A percentile compares a stretch with the other conserved stretches of the same genome.
Evolutionary conservation across 2,113 vertebrate species (phyloP).

Genomic region (Myrmophylax atrothorax): DNA sequence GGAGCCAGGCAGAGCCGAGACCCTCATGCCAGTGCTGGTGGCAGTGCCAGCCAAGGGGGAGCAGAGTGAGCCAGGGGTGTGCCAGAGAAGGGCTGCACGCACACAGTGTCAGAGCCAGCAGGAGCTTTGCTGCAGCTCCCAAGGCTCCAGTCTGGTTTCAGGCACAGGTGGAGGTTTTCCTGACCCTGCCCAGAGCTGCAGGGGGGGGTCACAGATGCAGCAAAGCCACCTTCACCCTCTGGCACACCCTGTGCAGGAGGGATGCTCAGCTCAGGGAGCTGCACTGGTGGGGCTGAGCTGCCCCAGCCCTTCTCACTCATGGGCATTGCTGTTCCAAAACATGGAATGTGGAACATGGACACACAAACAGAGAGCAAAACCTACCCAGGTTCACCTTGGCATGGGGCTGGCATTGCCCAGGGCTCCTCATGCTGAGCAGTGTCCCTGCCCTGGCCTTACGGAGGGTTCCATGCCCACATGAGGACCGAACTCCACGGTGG

Average conservation of each 20-base stretch:
- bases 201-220: fast-evolving
- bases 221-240: fast-evolving
- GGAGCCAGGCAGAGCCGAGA: fast-evolving
- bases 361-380: neutral
- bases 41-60: neutral
- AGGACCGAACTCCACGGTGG: fast-evolving
- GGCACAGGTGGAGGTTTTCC: neutral
- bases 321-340: fast-evolving
- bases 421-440: fast-evolving
- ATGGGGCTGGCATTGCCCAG: fast-evolving
- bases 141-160: neutral
- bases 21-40: fast-evolving
- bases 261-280: fast-evolving
- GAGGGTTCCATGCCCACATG: fast-evolving
- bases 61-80: fast-evolving
- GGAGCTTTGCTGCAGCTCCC: neutral
- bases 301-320: fast-evolving
- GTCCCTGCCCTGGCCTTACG: fast-evolving
- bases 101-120: fast-evolving
- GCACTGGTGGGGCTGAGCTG: fast-evolving
- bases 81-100: neutral
- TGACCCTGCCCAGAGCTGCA: neutral
- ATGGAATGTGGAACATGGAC: neutral
- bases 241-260: neutral
- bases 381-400: fast-evolving